Evolutionary conservation across 2,797 vertebrate genomes (phyloP), one percentile per base, ranked within the genome.

Genomic region (Gallinago solitaria): DNA sequence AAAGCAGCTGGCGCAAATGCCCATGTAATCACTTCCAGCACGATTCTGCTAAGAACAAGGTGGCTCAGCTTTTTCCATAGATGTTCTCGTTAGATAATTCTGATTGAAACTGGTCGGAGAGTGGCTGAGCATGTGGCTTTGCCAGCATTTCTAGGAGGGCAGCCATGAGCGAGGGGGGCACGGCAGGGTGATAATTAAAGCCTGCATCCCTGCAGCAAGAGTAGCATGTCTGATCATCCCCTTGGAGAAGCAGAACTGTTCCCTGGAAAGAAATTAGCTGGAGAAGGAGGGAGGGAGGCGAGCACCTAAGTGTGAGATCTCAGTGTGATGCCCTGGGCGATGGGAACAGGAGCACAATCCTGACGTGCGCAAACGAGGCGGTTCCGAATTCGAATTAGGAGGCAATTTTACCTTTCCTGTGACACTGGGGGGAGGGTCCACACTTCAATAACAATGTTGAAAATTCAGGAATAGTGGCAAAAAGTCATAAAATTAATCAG

Each of bases 401-500:
- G 53, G 54, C 43, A 39, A 23, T 87, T 73, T 56, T 63, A 50
- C 43, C 45, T 43, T 64, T 69, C 60, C 73, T 45, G 32, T 86
- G 73, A 25, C 65, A 68, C 71, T 50, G 53, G 53, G 48, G 53
- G 85, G 60, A 70, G 68, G 59, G 87, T 65, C 89, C 5, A 3
- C 51, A 18, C 89, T 77, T 92, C 75, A 87, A n/a, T 25, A 56
- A 53, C 79, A 56, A 20, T 6, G 65, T 2, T 90, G 69, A 73
- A 69, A 94, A 83, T 86, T 83, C 73, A 91, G 59, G 61, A 91
- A 59, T 50, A 69, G 85, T 16, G 65, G 61, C 41, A 91, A 77
- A 85, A 94, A 88, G 80, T 94, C 73, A 30, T 71, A 73, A 88
- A 95, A 91, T 90, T 88, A 92, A 86, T 87, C 93, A 93, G 10